phyloP scores from a whole-genome alignment of 2,888 invertebrate genomes.

The Dermolepida albohirtum region DNA sequence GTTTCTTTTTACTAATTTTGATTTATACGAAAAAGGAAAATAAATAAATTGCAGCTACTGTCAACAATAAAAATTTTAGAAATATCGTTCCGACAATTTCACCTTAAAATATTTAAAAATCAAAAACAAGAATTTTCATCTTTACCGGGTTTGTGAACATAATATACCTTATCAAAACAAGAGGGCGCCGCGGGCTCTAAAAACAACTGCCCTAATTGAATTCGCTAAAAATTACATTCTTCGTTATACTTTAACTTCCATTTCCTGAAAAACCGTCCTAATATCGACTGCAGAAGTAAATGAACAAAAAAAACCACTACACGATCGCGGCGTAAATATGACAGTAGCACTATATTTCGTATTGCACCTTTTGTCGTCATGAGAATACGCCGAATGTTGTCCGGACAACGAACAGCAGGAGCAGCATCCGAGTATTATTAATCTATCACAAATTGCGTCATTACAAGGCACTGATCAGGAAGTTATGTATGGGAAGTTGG shows the following conservation, averaged over 20 bases:
- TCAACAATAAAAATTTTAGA: no score
- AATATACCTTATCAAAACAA: slow-evolving; percentile 57
- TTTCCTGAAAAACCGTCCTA: no score
- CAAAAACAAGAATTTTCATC: no score
- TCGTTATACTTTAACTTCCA: slow-evolving; percentile 36
- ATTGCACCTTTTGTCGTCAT: slow-evolving; percentile 10
- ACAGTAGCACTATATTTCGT: neutral
- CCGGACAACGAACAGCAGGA: slow-evolving; percentile 27
- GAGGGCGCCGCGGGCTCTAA: slow-evolving; percentile 53
- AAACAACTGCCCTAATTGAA: slow-evolving; percentile 58
- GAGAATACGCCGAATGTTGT: slow-evolving; percentile 32
- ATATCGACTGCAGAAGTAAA: neutral
- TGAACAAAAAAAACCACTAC: neutral
- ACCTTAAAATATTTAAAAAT: no score
- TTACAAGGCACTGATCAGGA: slow-evolving; percentile 64
- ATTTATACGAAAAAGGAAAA: no score
- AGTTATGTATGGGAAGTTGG: slow-evolving; percentile 57
- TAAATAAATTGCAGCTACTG: no score
- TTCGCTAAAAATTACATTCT: slow-evolving; percentile 62
- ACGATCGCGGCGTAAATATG: neutral
- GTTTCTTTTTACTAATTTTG: no score
- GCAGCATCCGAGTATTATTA: slow-evolving; percentile 57
- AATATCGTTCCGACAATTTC: no score
- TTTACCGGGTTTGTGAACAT: slow-evolving; percentile 37
- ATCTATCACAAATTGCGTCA: slow-evolving; percentile 65